Conservation (phyloP, 2,888 invertebrate species). For the Heliconius ismenius region DNA sequence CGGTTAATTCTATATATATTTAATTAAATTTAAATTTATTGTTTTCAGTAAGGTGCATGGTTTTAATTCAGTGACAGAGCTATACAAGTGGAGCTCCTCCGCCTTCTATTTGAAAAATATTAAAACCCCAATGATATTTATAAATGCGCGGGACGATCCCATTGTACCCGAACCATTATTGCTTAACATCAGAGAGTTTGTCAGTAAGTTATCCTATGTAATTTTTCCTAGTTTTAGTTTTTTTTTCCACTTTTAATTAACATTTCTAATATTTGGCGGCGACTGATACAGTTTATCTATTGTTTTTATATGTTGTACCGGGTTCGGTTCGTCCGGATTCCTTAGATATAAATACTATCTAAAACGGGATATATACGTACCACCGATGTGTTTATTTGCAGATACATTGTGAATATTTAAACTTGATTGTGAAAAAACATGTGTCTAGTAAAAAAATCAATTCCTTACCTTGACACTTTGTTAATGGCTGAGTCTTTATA, state of each 20-base stretch:
- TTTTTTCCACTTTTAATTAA: background rate
- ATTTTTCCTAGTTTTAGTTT: background rate
- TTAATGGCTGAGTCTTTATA: constrained; percentile 14
- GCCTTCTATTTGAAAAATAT: constrained; percentile 90
- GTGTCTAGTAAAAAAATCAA: background rate
- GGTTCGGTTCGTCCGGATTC: too few species aligned
- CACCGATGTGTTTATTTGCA: background rate
- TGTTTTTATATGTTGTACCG: too few species aligned
- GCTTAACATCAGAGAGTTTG: constrained; percentile 86
- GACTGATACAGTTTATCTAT: too few species aligned
- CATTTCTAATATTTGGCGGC: too few species aligned
- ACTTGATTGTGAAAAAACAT: background rate
- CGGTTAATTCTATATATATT: too few species aligned
- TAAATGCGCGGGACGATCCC: constrained; percentile 96
- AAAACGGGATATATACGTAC: background rate
- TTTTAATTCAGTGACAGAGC: constrained; percentile 88
- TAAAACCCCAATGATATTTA: constrained; percentile 92
- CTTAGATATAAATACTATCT: background rate
- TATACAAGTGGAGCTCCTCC: constrained; percentile 93
- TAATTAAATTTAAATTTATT: background rate
- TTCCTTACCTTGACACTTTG: constrained; percentile 6
- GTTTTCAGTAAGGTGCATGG: constrained; percentile 85
- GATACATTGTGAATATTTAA: constrained; percentile 6
- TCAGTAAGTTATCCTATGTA: constrained; percentile 83
- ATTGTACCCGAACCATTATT: constrained; percentile 91